These are phyloP conservation scores for Protonemura montana DNA, from an alignment of 2,888 invertebrate species.

Conservation along the genomic window DNA sequence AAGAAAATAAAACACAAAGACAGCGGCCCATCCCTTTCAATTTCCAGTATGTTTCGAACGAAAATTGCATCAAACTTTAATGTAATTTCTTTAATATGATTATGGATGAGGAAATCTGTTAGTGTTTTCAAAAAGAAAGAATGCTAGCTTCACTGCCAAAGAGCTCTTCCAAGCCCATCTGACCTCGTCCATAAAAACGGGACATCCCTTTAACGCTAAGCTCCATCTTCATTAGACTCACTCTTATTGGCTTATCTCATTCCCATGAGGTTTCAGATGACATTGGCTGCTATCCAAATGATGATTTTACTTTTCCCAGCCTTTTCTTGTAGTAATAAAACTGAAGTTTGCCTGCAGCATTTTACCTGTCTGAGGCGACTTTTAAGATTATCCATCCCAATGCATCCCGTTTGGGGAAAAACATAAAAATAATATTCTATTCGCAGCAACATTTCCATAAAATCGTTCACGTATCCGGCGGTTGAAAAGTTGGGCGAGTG, in stretches of 20 bases:
- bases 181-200: neutral
- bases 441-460: conserved; percentile 8
- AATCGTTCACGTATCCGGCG: neutral
- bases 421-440: neutral
- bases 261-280: neutral
- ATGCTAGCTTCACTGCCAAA: neutral
- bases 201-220: neutral
- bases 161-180: neutral
- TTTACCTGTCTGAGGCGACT: neutral
- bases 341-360: neutral
- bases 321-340: neutral
- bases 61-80: neutral
- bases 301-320: neutral
- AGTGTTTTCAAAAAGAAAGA: neutral
- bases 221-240: neutral
- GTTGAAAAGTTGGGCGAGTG: conserved; percentile 16
- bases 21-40: neutral
- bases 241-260: neutral
- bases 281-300: conserved; percentile 1
- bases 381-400: neutral
- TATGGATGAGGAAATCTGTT: neutral
- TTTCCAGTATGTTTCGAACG: neutral
- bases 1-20: neutral
- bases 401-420: neutral
- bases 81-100: neutral